These are phyloP conservation scores for Chloebia gouldiae DNA, from an alignment of 2,113 vertebrate species.

Conservation along the genomic window DNA sequence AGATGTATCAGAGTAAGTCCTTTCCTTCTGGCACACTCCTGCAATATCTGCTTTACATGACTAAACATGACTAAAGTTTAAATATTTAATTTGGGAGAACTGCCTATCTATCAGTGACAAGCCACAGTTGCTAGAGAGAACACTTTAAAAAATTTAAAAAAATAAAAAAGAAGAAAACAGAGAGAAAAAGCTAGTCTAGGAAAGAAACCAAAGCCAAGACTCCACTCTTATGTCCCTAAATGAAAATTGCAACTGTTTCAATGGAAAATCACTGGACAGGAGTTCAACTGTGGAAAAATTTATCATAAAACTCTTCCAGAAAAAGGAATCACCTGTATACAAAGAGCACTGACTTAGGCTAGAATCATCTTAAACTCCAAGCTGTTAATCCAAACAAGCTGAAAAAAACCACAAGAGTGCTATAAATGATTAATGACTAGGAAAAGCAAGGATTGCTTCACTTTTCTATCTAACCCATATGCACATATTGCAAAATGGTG, in stretches of 20 bases:
- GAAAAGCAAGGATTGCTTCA: neutral
- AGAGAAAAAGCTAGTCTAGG: neutral
- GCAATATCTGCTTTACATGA: neutral
- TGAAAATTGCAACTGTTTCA: neutral
- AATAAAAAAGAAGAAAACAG: neutral
- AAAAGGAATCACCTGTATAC: neutral
- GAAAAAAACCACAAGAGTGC: neutral
- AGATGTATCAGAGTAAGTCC: neutral
- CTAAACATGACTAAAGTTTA: neutral
- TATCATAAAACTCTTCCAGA: neutral
- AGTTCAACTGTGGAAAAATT: neutral
- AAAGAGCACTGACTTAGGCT: neutral
- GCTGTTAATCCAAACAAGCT: neutral
- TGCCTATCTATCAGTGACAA: neutral
- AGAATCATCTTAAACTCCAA: neutral
- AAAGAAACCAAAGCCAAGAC: conserved; percentile 13
- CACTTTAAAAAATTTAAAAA: neutral
- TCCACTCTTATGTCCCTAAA: neutral
- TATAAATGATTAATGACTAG: neutral
- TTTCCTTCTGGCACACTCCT: neutral
- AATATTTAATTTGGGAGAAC: neutral
- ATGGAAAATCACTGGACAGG: neutral
- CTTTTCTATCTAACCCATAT: neutral
- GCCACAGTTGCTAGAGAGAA: neutral
- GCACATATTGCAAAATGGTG: neutral